Percentiles rank a stretch among this genome's conserved stretches.
These are phyloP conservation scores for Esox masquinongy DNA, from an alignment of 2,797 vertebrate genomes.

Conservation along the genomic window DNA sequence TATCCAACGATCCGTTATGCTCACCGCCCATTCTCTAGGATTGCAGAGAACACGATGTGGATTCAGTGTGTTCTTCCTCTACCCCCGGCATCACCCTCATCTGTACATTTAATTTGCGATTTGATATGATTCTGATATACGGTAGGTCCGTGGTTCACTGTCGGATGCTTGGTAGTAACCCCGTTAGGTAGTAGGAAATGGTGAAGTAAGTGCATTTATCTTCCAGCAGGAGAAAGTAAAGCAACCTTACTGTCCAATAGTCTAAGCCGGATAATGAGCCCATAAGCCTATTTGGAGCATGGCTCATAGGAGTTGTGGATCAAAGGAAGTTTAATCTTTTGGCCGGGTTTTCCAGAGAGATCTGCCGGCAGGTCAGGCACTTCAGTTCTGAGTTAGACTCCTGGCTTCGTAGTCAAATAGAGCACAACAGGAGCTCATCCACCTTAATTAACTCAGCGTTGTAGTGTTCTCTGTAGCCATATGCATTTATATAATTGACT, in stretches of 20 bases:
- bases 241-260: conserved; percentile 61
- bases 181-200: too few species aligned
- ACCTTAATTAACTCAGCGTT: conserved; percentile 5
- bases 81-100: too few species aligned
- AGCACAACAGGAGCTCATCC: conserved; percentile 29
- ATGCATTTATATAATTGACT: too few species aligned
- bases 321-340: conserved; percentile 73
- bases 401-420: conserved; percentile 26
- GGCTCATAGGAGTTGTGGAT: conserved; percentile 73
- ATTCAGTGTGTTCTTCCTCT: too few species aligned
- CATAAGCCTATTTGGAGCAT: conserved; percentile 73
- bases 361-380: conserved; percentile 65
- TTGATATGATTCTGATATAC: not conserved
- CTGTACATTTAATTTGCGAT: too few species aligned
- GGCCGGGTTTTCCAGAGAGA: conserved; percentile 42
- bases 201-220: too few species aligned
- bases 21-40: too few species aligned
- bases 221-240: conserved; percentile 25
- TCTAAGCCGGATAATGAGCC: conserved; percentile 70
- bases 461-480: not conserved
- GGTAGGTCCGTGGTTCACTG: not conserved
- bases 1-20: too few species aligned
- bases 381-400: conserved; percentile 56
- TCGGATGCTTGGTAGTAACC: not conserved
- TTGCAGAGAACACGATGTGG: too few species aligned